Base-by-base conservation (phyloP, 1,140 invertebrate species). In the Steinernema feltiae region DNA sequence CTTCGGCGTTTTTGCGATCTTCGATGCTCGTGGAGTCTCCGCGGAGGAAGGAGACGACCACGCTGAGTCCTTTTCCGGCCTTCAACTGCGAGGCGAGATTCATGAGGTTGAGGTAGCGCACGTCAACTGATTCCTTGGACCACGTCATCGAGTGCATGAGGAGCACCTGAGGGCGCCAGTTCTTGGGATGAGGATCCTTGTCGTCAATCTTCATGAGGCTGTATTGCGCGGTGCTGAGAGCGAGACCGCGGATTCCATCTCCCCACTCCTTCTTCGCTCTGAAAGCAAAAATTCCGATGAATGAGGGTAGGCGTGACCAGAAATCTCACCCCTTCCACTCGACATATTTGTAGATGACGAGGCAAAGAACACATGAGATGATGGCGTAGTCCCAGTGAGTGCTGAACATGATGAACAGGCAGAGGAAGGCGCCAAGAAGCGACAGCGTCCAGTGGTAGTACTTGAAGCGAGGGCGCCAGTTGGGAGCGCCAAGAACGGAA, bases 241-340 rank as follows among this genome's bases (percentile, higher is more conserved):
- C 95, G 76, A 99, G 88, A 89, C 97, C 97, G 41, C 95, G 90
- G 75, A 99, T 94, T 70, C 97, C 97, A 90, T 99, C 97, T 77
- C 97, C 97, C 97, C 97, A 99, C 90, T 99, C 97, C 86, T 99
- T 98, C 87, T 99, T 96, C 74, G 97, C 97, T 70, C 94, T 95
- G 70, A 29, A 85, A 41, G 48, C 18, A 7, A 32, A 77, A 31
- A 69, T 48, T 32, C 24, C 35, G 35, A 18, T 7, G 35, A 15
- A 63, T 15, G 24, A 63, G 18, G n/a, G n/a, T 41, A 63, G 1
- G 32, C 7, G 30, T 27, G 15, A 21, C 2, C 72, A 27, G 32
- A n/a, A 78, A 21, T 72, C 73, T 18, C 18, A 94, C 93, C 96
- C 97, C 84, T 95, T 91, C 87, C 97, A 99, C 90, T 99, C 96